phyloP scores from a whole-genome alignment of 2,113 vertebrate species.

The Leptocoma aspasia region DNA sequence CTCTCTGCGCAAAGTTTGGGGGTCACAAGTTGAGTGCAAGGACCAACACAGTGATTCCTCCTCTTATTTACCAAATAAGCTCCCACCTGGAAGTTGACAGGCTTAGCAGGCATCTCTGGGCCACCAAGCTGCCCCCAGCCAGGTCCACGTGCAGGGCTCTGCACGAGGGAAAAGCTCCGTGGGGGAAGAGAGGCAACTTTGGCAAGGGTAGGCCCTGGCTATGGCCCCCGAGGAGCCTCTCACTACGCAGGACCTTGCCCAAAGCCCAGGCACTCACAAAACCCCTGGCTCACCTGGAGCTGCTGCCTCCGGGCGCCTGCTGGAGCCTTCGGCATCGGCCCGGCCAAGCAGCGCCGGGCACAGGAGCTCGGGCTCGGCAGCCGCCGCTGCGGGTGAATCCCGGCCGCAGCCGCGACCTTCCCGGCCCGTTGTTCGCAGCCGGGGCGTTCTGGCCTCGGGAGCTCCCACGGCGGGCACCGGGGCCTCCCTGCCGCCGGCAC shows the following conservation, averaged over 20 bases:
- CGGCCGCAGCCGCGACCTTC: rapidly evolving
- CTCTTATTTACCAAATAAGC: background rate
- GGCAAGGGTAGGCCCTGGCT: background rate
- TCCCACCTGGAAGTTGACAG: background rate
- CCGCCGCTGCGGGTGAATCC: rapidly evolving
- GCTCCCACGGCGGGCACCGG: rapidly evolving
- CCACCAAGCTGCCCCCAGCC: background rate
- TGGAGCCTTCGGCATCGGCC: background rate
- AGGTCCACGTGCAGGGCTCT: rapidly evolving
- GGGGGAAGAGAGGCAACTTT: background rate
- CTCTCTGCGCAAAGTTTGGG: background rate
- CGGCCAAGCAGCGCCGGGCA: rapidly evolving
- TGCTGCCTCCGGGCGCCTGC: rapidly evolving
- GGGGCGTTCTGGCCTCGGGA: rapidly evolving
- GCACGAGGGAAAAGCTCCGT: rapidly evolving
- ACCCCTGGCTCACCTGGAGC: background rate
- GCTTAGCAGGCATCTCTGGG: background rate
- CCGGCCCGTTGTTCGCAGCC: rapidly evolving
- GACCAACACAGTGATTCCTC: background rate
- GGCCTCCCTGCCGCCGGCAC: rapidly evolving
- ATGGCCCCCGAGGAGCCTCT: background rate
- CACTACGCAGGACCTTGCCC: rapidly evolving
- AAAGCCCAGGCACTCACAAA: background rate
- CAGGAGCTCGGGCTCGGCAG: rapidly evolving
- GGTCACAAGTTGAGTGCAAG: rapidly evolving